Conservation (phyloP, 2,113 vertebrate species). For the Thinocorus orbignyianus region DNA sequence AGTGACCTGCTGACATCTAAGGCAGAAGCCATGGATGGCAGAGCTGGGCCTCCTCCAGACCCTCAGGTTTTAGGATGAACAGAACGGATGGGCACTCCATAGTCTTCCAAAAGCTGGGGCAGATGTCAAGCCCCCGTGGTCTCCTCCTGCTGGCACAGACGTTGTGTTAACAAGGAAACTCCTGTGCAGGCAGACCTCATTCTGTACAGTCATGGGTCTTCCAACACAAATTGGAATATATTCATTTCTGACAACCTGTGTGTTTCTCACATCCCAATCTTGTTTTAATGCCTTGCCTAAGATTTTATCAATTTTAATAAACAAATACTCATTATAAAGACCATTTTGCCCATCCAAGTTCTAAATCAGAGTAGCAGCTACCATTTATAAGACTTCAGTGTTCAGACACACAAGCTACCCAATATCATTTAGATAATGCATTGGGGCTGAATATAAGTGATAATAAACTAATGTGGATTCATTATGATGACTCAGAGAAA, state of each 20-base stretch:
- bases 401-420: not conserved
- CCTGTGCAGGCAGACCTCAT: not conserved
- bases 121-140: not conserved
- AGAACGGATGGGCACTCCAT: rapidly evolving
- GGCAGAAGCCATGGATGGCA: not conserved
- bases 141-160: rapidly evolving
- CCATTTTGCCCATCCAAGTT: not conserved
- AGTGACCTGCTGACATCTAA: not conserved
- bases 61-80: not conserved
- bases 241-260: not conserved
- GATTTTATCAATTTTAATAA: slow-evolving; percentile 5
- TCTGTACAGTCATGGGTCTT: not conserved
- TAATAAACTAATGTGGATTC: not conserved
- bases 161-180: not conserved
- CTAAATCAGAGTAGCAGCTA: not conserved
- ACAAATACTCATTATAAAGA: not conserved
- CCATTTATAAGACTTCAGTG: not conserved
- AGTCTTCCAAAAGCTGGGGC: not conserved
- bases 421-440: not conserved
- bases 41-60: not conserved
- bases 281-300: not conserved
- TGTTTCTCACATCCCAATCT: not conserved
- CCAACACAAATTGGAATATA: not conserved
- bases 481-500: slow-evolving; percentile 26
- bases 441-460: not conserved